These are phyloP conservation scores for Oligia strigilis DNA, from an alignment of 2,888 invertebrate genomes.

Conservation along the genomic window DNA sequence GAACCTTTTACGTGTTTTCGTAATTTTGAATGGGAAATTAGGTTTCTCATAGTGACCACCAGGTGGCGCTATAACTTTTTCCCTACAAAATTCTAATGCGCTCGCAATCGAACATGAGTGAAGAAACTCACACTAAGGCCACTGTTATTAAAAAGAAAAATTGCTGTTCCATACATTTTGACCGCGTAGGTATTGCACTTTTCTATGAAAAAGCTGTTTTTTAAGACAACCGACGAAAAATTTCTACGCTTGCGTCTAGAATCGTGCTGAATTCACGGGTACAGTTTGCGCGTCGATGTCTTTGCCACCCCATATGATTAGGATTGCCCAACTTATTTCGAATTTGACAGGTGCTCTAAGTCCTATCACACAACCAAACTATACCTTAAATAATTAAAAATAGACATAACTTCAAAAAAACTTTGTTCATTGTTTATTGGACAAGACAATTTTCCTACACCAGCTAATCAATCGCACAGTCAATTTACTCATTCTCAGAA, in stretches of 20 bases:
- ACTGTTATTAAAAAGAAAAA: background rate
- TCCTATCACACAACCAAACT: background rate
- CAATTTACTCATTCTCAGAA: conserved; percentile 14
- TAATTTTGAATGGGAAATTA: too few species aligned
- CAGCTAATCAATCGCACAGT: background rate
- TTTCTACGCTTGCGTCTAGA: too few species aligned
- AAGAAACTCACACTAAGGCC: too few species aligned
- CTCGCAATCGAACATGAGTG: too few species aligned
- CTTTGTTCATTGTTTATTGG: background rate
- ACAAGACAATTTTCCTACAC: background rate
- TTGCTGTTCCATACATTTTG: background rate
- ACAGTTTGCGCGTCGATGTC: too few species aligned
- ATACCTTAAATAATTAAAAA: background rate
- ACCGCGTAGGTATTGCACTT: too few species aligned
- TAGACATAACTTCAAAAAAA: background rate
- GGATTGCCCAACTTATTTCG: background rate
- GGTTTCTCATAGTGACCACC: too few species aligned
- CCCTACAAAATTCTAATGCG: too few species aligned
- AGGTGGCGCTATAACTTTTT: too few species aligned
- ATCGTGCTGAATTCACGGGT: too few species aligned
- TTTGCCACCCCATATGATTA: background rate
- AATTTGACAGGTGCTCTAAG: background rate
- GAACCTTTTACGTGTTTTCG: too few species aligned
- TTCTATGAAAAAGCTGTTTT: background rate
- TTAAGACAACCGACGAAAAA: background rate